Conservation (phyloP, 2,113 vertebrate species). For the Aphelocoma coerulescens region DNA sequence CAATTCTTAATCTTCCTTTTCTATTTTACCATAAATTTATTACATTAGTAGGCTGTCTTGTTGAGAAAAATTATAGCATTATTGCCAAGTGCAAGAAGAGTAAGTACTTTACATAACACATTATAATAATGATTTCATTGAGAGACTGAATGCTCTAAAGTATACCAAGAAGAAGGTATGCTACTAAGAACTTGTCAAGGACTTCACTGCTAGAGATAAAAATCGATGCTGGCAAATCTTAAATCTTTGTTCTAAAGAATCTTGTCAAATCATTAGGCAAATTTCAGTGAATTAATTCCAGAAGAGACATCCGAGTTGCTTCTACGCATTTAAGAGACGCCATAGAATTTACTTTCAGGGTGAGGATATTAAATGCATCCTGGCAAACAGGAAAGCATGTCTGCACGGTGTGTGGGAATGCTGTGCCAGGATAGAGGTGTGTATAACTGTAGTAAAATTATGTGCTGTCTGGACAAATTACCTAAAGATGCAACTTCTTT, state of each 20-base stretch:
- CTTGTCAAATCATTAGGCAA: neutral
- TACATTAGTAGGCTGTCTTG: constrained; percentile 25
- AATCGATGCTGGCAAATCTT: neutral
- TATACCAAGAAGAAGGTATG: neutral
- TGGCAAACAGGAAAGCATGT: neutral
- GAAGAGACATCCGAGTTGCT: neutral
- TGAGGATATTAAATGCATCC: neutral
- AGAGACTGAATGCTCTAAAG: neutral
- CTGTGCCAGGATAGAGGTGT: neutral
- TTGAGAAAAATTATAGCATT: constrained; percentile 33
- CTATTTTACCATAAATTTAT: constrained; percentile 36
- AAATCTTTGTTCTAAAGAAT: neutral
- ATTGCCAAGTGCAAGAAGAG: neutral
- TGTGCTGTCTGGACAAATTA: neutral
- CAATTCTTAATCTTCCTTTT: constrained; percentile 42
- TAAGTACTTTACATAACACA: constrained; percentile 1
- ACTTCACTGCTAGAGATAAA: neutral
- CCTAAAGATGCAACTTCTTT: neutral
- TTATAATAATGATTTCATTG: neutral
- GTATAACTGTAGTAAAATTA: neutral
- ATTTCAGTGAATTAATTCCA: neutral
- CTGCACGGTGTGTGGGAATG: neutral
- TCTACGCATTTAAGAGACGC: neutral
- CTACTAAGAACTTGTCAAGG: neutral
- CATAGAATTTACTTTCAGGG: neutral